Conservation (phyloP, 2,797 vertebrate genomes). For the Centropyge bicolor region DNA sequence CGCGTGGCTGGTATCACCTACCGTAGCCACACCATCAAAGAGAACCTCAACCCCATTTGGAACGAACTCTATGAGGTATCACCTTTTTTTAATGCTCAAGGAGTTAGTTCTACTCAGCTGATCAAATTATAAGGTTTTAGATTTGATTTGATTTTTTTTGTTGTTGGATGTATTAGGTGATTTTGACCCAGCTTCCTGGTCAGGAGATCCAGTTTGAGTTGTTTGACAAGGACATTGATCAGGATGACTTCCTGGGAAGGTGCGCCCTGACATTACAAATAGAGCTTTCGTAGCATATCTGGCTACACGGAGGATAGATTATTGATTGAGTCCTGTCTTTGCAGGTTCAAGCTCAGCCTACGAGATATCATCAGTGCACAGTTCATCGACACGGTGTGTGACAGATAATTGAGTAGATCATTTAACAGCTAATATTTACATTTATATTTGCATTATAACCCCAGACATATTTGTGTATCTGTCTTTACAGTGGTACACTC, state of each 20-base stretch:
- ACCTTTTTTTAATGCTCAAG: background rate
- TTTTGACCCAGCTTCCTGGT: conserved; percentile 90
- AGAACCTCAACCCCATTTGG: conserved; percentile 94
- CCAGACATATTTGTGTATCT: background rate
- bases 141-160: background rate
- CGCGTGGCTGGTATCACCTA: conserved; percentile 89
- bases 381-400: conserved; percentile 88
- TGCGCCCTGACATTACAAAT: conserved; percentile 54
- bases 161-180: conserved; percentile 79
- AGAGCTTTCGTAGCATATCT: background rate
- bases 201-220: conserved; percentile 93
- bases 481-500: conserved; percentile 89
- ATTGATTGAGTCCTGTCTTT: conserved; percentile 42
- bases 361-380: conserved; percentile 86
- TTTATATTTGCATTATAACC: background rate
- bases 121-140: background rate
- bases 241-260: conserved; percentile 95
- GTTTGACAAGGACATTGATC: conserved; percentile 95
- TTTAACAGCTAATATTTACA: background rate
- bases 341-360: conserved; percentile 91
- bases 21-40: conserved; percentile 91
- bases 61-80: conserved; percentile 93
- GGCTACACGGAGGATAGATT: background rate
- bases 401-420: background rate
- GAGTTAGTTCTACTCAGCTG: background rate